Base-by-base conservation (phyloP, 2,113 vertebrate genomes). In the Orcinus orca region DNA sequence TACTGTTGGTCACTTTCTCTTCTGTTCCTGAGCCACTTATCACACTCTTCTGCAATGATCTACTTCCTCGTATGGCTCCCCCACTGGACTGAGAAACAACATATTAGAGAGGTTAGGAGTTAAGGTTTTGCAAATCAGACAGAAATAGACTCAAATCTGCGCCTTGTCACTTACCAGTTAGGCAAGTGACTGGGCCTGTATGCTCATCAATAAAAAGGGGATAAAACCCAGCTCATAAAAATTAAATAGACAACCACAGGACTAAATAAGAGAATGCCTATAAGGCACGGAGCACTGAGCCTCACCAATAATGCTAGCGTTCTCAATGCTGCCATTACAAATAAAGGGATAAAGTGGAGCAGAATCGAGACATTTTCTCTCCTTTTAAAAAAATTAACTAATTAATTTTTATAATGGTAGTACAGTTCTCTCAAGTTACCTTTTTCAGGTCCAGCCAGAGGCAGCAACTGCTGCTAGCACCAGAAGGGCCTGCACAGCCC, bases 91-190 rank as follows among this genome's bases (percentile, higher is more conserved):
- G 15, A 20, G 29, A 63, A 13, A 96, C 68, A 79, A 44, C 10
- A 14, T 14, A 55, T 4, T 5, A 3, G 8, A 65, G 17, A 73
- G 44, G 15, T 25, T 89, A 67, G 63, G 15, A 82, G 33, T 26
- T 74, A 91, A 88, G 41, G 20, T 47, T 95, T 47, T 71, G 41
- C 9, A 67, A 67, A 73, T 67, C 23, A 86, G 62, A 86, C 2
- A 62, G 55, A 92, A 95, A 88, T 25, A 47, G 38, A 53, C 36
- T 96, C 73, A 82, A 88, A 79, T n/a, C 71, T 83, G 33, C 85
- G 68, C 38, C 88, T 38, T 55, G 63, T 58, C 77, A 70, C 33
- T 62, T 41, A 80, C 18, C 26, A 70, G n/a, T 23, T 47, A 14
- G 50, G 50, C 41, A 84, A 95, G 47, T 58, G 67, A 88, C 53